Evolutionary conservation across 2,113 vertebrate genomes (phyloP).

Genomic region (Proterorhinus semilunaris): DNA sequence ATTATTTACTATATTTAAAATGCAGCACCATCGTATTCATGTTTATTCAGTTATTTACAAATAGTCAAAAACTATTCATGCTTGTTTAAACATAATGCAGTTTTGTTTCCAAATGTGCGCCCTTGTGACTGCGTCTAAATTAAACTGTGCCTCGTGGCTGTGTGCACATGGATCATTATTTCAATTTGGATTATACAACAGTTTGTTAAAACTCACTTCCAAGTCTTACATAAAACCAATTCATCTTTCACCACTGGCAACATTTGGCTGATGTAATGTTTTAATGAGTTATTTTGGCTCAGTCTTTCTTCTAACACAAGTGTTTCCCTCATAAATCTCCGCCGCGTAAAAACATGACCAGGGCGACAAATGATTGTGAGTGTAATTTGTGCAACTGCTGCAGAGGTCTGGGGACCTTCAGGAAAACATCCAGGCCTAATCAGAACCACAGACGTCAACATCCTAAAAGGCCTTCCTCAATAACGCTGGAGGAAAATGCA

Average conservation of each 20-base stretch:
- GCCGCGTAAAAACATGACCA: slow-evolving; percentile 39
- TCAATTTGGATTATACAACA: neutral
- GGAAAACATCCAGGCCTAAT: slow-evolving; percentile 57
- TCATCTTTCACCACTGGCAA: neutral
- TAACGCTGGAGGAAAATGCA: no score
- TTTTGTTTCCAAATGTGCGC: no score
- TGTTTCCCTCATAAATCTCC: slow-evolving; percentile 49
- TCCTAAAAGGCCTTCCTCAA: no score
- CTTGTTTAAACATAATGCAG: no score
- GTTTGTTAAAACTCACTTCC: neutral
- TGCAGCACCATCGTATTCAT: no score
- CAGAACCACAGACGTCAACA: slow-evolving; percentile 7
- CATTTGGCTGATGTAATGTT: neutral
- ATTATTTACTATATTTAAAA: no score
- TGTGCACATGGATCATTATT: slow-evolving; percentile 8
- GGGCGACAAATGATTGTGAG: slow-evolving; percentile 18
- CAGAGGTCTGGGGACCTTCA: slow-evolving; percentile 40
- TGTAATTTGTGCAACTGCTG: slow-evolving; percentile 43
- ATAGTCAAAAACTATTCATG: no score
- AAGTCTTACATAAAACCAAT: neutral
- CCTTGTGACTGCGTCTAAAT: neutral
- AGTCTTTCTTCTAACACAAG: slow-evolving; percentile 15
- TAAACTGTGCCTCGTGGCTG: neutral
- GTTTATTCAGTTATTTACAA: no score
- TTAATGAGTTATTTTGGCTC: neutral